phyloP scores from a whole-genome alignment of 1,140 invertebrate species.

The Heliothis subflexa region DNA sequence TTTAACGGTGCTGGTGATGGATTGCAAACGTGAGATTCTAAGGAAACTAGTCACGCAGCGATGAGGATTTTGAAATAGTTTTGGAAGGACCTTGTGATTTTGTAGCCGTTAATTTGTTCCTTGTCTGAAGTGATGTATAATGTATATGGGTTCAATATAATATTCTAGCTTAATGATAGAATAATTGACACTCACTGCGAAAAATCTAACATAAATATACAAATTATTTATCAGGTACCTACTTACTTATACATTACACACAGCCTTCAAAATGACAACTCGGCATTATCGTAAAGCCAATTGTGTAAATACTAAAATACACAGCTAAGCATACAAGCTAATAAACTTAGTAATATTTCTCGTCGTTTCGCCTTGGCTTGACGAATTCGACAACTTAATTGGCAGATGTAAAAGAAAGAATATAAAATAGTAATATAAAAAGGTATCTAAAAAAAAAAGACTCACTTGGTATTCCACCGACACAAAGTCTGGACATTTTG shows the following conservation, averaged over 20 bases:
- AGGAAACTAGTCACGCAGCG: constrained; percentile 23
- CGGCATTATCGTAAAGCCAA: not conserved
- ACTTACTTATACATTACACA: not conserved
- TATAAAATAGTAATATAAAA: not conserved
- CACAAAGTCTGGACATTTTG: not conserved
- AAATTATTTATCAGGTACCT: not conserved
- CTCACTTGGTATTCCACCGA: constrained; percentile 28
- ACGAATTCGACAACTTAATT: not conserved
- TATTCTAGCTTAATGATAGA: not conserved
- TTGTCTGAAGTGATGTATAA: not conserved
- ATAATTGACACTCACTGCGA: not conserved
- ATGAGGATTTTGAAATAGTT: constrained; percentile 11
- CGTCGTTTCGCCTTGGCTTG: not conserved
- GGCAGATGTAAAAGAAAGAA: not conserved
- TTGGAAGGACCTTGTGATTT: constrained; percentile 1
- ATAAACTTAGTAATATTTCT: not conserved
- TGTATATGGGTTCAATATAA: not conserved
- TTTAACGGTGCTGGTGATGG: constrained; percentile 19
- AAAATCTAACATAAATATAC: not conserved
- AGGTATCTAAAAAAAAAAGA: not conserved
- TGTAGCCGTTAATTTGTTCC: not conserved
- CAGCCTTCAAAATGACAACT: constrained; percentile 17
- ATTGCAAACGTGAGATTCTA: constrained; percentile 45
- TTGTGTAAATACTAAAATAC: constrained; percentile 18
- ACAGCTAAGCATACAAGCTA: too few species aligned